These are phyloP conservation scores for Anolis carolinensis DNA, from an alignment of 2,113 vertebrate species.

Conservation along the genomic window DNA sequence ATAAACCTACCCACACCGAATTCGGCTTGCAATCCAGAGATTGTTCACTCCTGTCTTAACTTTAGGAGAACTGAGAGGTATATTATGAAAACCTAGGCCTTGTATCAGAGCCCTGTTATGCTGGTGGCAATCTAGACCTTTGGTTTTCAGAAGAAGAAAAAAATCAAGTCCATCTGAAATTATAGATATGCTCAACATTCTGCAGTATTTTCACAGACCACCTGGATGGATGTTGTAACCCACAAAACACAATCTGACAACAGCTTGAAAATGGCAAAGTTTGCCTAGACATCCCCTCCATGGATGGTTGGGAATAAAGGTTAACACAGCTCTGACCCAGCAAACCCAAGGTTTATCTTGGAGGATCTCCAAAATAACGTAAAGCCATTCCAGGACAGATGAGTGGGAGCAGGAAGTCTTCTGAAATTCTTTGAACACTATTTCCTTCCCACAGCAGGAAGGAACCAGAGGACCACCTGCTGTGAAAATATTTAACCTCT, in stretches of 20 bases:
- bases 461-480: not conserved
- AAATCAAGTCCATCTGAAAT: not conserved
- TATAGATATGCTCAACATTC: not conserved
- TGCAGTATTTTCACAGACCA: not conserved
- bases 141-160: not conserved
- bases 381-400: too few species aligned
- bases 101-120: not conserved
- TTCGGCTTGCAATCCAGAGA: too few species aligned
- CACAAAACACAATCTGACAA: not conserved
- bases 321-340: not conserved
- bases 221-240: not conserved
- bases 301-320: not conserved
- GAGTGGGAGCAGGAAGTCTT: not conserved
- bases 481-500: too few species aligned
- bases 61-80: not conserved
- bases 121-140: not conserved
- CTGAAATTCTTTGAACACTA: not conserved
- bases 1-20: too few species aligned
- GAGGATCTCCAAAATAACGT: too few species aligned
- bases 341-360: too few species aligned
- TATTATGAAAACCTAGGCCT: not conserved
- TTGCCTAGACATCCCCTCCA: not conserved
- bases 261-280: not conserved
- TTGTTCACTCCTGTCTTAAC: not conserved
- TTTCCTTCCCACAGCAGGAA: not conserved